phyloP scores from a whole-genome alignment of 2,797 vertebrate genomes.

The Takifugu ocellatus region DNA sequence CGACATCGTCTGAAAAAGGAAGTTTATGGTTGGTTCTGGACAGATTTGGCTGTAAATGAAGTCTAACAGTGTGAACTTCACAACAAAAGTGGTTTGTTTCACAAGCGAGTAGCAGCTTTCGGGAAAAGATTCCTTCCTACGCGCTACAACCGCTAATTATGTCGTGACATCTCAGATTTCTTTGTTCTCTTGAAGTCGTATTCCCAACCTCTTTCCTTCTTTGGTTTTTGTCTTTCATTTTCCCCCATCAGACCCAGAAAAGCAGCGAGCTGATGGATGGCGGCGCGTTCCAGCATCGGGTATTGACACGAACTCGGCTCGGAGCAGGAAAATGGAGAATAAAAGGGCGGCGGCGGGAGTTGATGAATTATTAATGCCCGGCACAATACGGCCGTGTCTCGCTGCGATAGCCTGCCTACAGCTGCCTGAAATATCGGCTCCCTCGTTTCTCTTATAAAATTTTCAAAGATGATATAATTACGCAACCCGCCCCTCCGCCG shows the following conservation, averaged over 20 bases:
- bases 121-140: neutral
- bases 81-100: too few species aligned
- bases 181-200: neutral
- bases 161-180: neutral
- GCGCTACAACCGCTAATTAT: neutral
- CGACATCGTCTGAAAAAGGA: neutral
- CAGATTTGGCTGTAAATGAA: too few species aligned
- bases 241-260: slow-evolving; percentile 16
- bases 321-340: slow-evolving; percentile 47
- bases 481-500: too few species aligned
- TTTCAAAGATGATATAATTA: neutral
- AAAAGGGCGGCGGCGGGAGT: slow-evolving; percentile 22
- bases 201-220: slow-evolving; percentile 3
- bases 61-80: too few species aligned
- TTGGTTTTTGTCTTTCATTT: slow-evolving; percentile 16
- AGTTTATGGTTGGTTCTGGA: too few species aligned
- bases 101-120: neutral
- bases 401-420: slow-evolving; percentile 41
- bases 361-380: slow-evolving; percentile 64
- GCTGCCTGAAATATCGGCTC: slow-evolving; percentile 19
- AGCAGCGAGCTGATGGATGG: slow-evolving; percentile 35
- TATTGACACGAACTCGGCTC: slow-evolving; percentile 47
- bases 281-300: slow-evolving; percentile 21
- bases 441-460: neutral
- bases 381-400: slow-evolving; percentile 53